Conservation (phyloP, 2,888 invertebrate genomes). For the Oxystoma pomonae region DNA sequence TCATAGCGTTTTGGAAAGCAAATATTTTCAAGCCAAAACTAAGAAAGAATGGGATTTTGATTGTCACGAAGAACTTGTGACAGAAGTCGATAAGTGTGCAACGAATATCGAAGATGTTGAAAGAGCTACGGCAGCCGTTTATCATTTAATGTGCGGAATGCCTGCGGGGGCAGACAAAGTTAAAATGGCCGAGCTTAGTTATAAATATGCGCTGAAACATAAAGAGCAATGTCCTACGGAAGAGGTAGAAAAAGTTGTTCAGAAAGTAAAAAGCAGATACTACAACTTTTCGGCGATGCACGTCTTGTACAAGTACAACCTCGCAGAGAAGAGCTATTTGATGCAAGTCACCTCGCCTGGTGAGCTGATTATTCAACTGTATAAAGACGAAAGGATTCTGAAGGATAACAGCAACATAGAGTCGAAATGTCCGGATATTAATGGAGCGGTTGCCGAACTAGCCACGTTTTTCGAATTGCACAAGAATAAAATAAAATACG, state of each 20-base stretch:
- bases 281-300: slow-evolving; percentile 47
- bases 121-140: slow-evolving; percentile 41
- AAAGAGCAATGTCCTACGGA: slow-evolving; percentile 27
- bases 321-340: slow-evolving; percentile 47
- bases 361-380: slow-evolving; percentile 48
- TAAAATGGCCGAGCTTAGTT: slow-evolving; percentile 49
- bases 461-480: slow-evolving; percentile 46
- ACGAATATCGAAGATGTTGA: slow-evolving; percentile 42
- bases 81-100: slow-evolving; percentile 45
- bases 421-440: slow-evolving; percentile 43
- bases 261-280: slow-evolving; percentile 46
- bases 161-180: slow-evolving; percentile 50
- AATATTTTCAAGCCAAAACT: neutral
- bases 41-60: slow-evolving; percentile 38
- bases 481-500: slow-evolving; percentile 40
- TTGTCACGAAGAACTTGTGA: slow-evolving; percentile 39
- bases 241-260: slow-evolving; percentile 33
- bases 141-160: slow-evolving; percentile 37
- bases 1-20: slow-evolving; percentile 29
- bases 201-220: slow-evolving; percentile 46
- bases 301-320: slow-evolving; percentile 47
- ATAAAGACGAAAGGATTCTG: slow-evolving; percentile 48
- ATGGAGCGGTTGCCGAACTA: slow-evolving; percentile 48
- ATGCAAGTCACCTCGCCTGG: slow-evolving; percentile 44
- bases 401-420: neutral